phyloP scores from a whole-genome alignment of 2,888 invertebrate genomes.

The Operophtera brumata region DNA sequence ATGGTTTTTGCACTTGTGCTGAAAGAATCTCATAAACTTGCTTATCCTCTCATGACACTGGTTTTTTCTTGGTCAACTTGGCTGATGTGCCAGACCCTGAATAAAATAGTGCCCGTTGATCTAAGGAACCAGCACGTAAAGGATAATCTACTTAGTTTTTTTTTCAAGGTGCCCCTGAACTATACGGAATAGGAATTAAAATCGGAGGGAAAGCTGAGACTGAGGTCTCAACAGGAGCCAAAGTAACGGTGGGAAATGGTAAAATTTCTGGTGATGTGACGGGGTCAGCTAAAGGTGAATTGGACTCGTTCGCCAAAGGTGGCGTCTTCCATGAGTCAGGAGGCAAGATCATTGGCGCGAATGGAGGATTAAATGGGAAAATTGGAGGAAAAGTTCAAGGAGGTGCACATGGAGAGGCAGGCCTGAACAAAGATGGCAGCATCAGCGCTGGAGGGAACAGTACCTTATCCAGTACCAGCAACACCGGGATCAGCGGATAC shows the following conservation, averaged over 20 bases:
- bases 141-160: background rate
- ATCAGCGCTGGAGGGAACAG: background rate
- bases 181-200: slow-evolving; percentile 1
- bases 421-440: background rate
- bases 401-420: background rate
- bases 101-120: too few relatives aligned
- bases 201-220: background rate
- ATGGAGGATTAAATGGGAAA: background rate
- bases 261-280: background rate
- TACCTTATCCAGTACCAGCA: background rate
- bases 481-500: background rate
- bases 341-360: background rate
- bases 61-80: too few relatives aligned
- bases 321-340: background rate
- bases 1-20: too few relatives aligned
- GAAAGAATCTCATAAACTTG: too few relatives aligned
- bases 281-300: background rate
- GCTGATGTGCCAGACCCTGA: too few relatives aligned
- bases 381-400: background rate
- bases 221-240: background rate
- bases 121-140: too few relatives aligned
- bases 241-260: background rate
- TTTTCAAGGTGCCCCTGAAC: slow-evolving; percentile 1
- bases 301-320: background rate
- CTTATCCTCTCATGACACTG: too few relatives aligned